Conservation (phyloP, 2,113 vertebrate species). For the Gnathonemus longibarbis region DNA sequence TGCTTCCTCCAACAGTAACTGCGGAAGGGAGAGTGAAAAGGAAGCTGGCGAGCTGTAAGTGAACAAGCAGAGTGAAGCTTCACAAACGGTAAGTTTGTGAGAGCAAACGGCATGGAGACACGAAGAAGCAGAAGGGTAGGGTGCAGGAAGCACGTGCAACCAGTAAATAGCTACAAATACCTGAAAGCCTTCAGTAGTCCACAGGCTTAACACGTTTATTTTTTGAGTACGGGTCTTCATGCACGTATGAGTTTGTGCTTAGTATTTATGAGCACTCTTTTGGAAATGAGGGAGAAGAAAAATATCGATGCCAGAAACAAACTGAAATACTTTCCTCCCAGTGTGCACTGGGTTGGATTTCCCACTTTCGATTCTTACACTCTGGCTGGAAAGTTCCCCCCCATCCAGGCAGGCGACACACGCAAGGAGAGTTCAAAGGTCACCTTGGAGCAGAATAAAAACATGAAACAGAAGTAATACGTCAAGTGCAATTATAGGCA, state of each 20-base stretch:
- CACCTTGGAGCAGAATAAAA: conserved; percentile 14
- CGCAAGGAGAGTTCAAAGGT: conserved; percentile 19
- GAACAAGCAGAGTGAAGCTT: conserved; percentile 12
- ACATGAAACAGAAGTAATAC: conserved; percentile 29
- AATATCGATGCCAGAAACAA: neutral
- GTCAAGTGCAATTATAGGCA: conserved; percentile 24
- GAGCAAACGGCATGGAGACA: neutral
- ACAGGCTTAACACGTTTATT: neutral
- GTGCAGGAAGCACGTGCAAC: too few relatives aligned
- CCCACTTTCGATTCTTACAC: conserved; percentile 13
- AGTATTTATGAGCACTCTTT: neutral
- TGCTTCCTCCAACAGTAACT: conserved; percentile 35
- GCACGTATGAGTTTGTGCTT: neutral
- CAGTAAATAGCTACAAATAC: neutral
- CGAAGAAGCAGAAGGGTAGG: neutral
- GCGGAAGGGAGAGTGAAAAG: conserved; percentile 37
- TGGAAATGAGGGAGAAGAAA: neutral
- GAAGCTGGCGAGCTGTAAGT: conserved; percentile 22
- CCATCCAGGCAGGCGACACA: conserved; percentile 14
- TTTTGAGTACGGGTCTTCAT: neutral
- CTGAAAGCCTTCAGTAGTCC: neutral
- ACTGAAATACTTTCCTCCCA: conserved; percentile 7
- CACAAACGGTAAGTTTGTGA: neutral
- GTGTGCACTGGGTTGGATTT: conserved; percentile 15
- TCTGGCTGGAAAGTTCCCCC: conserved; percentile 17